A percentile compares a stretch with the other conserved stretches of the same genome.
Evolutionary conservation across 2,888 invertebrate genomes (phyloP).

Genomic region (Drosophila limbata): DNA sequence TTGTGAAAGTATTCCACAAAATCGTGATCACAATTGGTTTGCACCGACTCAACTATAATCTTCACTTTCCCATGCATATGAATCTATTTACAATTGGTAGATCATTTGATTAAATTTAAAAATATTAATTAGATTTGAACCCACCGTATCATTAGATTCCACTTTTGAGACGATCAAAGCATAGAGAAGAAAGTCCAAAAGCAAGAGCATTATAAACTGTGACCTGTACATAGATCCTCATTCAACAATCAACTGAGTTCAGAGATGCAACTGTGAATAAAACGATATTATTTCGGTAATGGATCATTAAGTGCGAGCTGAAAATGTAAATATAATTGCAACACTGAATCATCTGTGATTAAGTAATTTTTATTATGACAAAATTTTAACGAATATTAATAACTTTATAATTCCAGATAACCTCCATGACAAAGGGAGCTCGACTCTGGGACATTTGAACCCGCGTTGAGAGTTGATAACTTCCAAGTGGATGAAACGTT

Average conservation of each 20-base stretch:
- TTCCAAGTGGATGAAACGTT: constrained; percentile 18
- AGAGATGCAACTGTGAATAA: neutral
- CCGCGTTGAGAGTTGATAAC: constrained; percentile 23
- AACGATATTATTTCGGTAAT: neutral
- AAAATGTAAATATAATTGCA: neutral
- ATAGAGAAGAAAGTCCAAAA: neutral
- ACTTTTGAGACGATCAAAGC: neutral
- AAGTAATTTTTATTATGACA: neutral
- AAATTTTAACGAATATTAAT: neutral
- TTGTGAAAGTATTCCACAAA: constrained; percentile 34
- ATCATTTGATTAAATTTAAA: neutral
- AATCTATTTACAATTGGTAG: neutral
- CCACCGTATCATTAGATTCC: constrained; percentile 3
- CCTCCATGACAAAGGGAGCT: constrained; percentile 32
- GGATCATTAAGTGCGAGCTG: neutral
- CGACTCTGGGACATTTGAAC: constrained; percentile 24
- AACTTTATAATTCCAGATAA: constrained; percentile 38
- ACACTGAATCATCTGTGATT: neutral
- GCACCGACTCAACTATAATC: constrained; percentile 1
- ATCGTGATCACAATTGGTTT: constrained; percentile 39
- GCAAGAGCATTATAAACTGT: neutral
- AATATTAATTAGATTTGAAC: neutral
- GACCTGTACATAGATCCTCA: neutral
- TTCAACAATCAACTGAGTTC: neutral
- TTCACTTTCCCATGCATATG: constrained; percentile 8